Evolutionary conservation across 2,888 invertebrate genomes (phyloP), one percentile per base, ranked within the genome.

Genomic region (Drosophila mettleri): DNA sequence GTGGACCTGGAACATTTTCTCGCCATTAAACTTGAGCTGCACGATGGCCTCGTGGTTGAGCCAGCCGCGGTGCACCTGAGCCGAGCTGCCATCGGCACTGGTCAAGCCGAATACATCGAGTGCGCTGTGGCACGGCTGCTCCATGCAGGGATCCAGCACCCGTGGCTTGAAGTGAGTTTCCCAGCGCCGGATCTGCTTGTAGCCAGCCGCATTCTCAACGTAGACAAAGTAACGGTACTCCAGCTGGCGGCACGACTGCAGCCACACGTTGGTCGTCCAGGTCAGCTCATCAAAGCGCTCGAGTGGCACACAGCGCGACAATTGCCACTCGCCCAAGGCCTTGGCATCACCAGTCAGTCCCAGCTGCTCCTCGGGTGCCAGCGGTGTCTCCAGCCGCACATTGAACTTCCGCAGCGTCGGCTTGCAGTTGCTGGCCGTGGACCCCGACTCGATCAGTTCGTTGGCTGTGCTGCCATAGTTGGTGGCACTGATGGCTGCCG

Each of bases 31-130:
- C 91, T 97, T 97, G 71, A 98, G 94, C 91, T 98, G 97, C 46
- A 98, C 93, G 57, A 96, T 94, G 9, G 78, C 79, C 91, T 97
- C 97, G 39, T 96, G 96, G 14, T 87, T 91, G 20, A 98, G 93
- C 98, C 98, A 98, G n/a, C 98, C 98, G 78, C 94, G 94, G 86
- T 95, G 95, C n/a, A 96, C 92, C 75, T 90, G 87, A 14, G 66
- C 48, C 24, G 83, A 76, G 3, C 60, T 33, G 2, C 67, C 81
- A 0, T 64, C 48, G 0, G 36, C 51, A 2, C 59, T 43, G 10
- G 62, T 55, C 10, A 88, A 49, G 0, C 86, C 86, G 43, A 86
- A 86, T 1, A 76, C 61, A 46, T 86, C 86, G 41, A 77, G 5
- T 6, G 69, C 74, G 5, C 38, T 10, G 52, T 67, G 70, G 61